phyloP scores from a whole-genome alignment of 1,140 invertebrate species.

The Drosophila azteca region DNA sequence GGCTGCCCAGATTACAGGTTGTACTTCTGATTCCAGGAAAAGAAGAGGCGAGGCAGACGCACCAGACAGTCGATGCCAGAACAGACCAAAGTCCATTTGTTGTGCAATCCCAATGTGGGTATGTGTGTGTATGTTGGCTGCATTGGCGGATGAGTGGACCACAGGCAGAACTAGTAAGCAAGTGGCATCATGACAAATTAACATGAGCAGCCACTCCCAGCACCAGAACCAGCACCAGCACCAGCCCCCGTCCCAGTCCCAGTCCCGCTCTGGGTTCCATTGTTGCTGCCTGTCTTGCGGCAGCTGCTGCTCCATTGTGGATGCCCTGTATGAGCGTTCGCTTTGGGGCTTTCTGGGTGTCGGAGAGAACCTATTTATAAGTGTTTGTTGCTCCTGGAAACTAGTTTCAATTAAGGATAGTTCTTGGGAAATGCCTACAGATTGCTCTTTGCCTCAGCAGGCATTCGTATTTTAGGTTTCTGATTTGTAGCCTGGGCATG shows the following conservation, averaged over 20 bases:
- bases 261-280: conserved; percentile 35
- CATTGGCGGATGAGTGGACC: conserved; percentile 41
- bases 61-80: conserved; percentile 2
- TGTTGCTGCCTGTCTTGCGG: conserved; percentile 11
- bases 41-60: conserved; percentile 28
- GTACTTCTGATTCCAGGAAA: conserved; percentile 49
- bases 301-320: conserved; percentile 24
- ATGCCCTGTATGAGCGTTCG: too few species aligned
- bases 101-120: conserved; percentile 57
- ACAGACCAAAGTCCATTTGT: conserved; percentile 66
- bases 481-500: too few species aligned
- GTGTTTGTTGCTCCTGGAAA: too few species aligned
- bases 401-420: too few species aligned
- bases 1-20: conserved; percentile 73
- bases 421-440: too few species aligned
- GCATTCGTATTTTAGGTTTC: too few species aligned
- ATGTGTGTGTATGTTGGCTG: conserved; percentile 8
- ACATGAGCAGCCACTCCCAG: conserved; percentile 44
- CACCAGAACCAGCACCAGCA: neutral
- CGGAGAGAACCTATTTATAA: too few species aligned
- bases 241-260: conserved; percentile 14
- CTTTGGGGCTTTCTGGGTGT: neutral
- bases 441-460: too few species aligned
- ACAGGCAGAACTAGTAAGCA: conserved; percentile 52
- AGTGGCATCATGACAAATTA: conserved; percentile 78